Conservation (phyloP, 2,797 vertebrate species). For the Acridotheres tristis region DNA sequence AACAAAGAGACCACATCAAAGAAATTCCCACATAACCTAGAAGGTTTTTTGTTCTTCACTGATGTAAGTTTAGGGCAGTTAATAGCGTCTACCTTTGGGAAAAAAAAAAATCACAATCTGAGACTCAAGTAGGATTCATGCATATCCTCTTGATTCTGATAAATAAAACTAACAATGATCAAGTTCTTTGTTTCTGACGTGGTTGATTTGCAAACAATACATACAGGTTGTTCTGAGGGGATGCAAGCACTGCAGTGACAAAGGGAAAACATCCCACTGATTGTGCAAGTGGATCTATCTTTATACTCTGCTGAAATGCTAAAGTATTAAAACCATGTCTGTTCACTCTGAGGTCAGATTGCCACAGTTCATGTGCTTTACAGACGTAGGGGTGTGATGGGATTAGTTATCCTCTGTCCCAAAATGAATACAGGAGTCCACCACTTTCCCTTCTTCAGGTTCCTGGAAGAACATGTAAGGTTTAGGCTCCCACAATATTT, state of each 20-base stretch:
- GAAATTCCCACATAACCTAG: too few species aligned
- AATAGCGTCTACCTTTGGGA: background rate
- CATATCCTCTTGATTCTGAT: background rate
- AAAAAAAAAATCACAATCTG: background rate
- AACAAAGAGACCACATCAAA: background rate
- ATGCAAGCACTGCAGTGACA: background rate
- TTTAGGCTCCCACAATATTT: background rate
- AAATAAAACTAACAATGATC: background rate
- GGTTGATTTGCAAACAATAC: background rate
- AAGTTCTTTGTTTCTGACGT: background rate
- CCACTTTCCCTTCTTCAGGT: background rate
- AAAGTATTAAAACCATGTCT: rapidly evolving
- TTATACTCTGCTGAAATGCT: background rate
- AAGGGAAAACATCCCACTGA: background rate
- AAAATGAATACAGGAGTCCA: rapidly evolving
- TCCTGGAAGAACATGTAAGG: rapidly evolving
- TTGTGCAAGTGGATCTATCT: rapidly evolving
- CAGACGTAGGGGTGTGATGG: background rate
- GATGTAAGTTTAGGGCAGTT: background rate
- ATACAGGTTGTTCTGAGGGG: background rate
- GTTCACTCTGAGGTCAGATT: background rate
- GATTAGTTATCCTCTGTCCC: background rate
- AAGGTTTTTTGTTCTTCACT: background rate
- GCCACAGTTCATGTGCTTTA: background rate
- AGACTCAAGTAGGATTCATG: background rate